Evolutionary conservation across 2,113 vertebrate genomes (phyloP), one percentile per base, ranked within the genome.

Genomic region (Pleuronectes platessa): DNA sequence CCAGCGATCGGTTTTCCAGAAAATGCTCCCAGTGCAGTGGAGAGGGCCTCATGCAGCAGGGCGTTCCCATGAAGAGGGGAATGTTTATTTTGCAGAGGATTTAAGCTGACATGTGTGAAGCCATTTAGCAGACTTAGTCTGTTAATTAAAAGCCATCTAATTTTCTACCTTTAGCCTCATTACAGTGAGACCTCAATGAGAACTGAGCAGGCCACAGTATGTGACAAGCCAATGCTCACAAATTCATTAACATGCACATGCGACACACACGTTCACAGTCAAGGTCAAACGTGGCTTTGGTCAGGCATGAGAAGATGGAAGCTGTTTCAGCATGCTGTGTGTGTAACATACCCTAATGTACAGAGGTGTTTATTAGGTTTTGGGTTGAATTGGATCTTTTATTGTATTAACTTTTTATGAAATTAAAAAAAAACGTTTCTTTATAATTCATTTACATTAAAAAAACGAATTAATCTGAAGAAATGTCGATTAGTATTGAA

Each of bases 21-120:
- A 90, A 88, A 80, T 37, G 72, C 63, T 59, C 56, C 12, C 20
- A 40, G 27, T 89, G 83, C 92, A 94, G 94, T 90, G 93, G 93
- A 72, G 86, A 89, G 93, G 89, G 88, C 61, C 81, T 54, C 68
- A 49, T 21, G 71, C 65, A 66, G 61, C 54, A 45, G 23, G 47
- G 77, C 66, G 70, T 79, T 83, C 79, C 76, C 68, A 72, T 61
- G 69, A 78, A 81, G 74, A 70, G 1, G 66, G 84, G 81, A 80
- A 85, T 88, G 90, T 92, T 93, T 78, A 83, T 81, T 83, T 89
- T 86, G 69, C 49, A 20, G 68, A 35, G 78, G 88, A 81, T 89
- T 85, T 89, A 84, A 88, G 61, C 59, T 1, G 81, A 82, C 89
- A 92, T 80, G 91, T 89, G 89, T 78, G 84, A 88, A 90, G 83